Percentiles rank a stretch among this genome's conserved stretches.
phyloP scores from a whole-genome alignment of 2,888 invertebrate genomes.

The Acrobasis repandana region DNA sequence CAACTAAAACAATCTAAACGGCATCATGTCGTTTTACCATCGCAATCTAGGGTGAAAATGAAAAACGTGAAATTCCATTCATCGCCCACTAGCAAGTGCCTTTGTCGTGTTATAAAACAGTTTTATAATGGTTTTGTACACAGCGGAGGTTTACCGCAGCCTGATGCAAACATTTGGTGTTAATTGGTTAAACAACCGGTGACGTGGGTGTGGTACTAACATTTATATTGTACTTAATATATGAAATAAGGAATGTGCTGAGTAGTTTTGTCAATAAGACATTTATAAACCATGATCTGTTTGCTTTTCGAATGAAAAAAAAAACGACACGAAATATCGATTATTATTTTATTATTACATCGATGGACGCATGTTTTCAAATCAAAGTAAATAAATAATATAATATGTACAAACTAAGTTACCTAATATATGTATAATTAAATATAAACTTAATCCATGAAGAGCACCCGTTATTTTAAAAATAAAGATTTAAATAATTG shows the following conservation, averaged over 20 bases:
- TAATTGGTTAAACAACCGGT: conserved; percentile 10
- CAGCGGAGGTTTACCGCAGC: conserved; percentile 8
- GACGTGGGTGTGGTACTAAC: not conserved
- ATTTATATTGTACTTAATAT: not conserved
- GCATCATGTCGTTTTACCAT: conserved; percentile 10
- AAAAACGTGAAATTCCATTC: conserved; percentile 20
- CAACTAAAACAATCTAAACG: conserved; percentile 4
- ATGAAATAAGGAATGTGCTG: not conserved
- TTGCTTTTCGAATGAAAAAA: no score
- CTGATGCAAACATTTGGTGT: conserved; percentile 11
- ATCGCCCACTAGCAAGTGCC: conserved; percentile 12
- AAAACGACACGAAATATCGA: no score
- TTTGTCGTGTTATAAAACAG: conserved; percentile 18
- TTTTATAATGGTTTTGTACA: conserved; percentile 4
- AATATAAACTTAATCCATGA: no score
- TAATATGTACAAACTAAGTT: no score
- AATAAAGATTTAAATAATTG: no score
- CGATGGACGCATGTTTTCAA: no score
- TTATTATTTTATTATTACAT: no score
- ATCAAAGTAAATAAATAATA: no score
- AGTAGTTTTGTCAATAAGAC: no score
- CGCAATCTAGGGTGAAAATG: conserved; percentile 15
- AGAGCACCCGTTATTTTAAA: no score
- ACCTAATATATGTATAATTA: no score
- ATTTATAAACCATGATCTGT: no score